Percentiles rank a stretch among this genome's conserved stretches.
Evolutionary conservation across 2,797 vertebrate species (phyloP).

Genomic region (Micropoecilia bifurca): DNA sequence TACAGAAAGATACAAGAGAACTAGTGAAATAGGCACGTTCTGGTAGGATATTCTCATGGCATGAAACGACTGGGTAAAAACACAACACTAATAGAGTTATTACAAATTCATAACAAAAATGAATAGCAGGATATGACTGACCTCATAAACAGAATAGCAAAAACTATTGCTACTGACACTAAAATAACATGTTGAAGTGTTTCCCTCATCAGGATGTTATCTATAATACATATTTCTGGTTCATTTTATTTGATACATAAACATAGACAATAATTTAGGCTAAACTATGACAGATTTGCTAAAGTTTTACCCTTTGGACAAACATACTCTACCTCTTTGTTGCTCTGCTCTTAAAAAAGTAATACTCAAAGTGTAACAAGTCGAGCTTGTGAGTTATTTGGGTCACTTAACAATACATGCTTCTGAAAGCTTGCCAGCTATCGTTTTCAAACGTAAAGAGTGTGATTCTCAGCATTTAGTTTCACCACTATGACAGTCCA

Average conservation of each 20-base stretch:
- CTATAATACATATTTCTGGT: neutral
- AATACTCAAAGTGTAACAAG: slow-evolving; percentile 8
- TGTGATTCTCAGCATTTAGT: neutral
- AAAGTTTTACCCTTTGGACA: neutral
- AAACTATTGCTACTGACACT: neutral
- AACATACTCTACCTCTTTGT: neutral
- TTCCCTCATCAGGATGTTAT: neutral
- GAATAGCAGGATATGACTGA: neutral
- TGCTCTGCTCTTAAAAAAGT: neutral
- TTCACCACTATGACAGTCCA: neutral
- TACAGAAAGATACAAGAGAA: slow-evolving; percentile 13
- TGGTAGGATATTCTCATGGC: neutral
- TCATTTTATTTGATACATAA: neutral
- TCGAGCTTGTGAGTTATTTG: neutral
- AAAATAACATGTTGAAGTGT: neutral
- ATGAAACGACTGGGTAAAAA: neutral
- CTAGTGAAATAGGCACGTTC: neutral
- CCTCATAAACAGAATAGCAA: neutral
- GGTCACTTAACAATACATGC: neutral
- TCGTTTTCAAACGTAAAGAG: neutral
- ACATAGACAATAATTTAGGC: neutral
- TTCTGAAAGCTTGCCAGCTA: neutral
- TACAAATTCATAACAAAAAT: neutral
- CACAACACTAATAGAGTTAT: neutral
- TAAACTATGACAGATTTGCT: neutral